Conservation (phyloP, 37 sponge, comb jelly and placozoan species). For the Geodia barretti region DNA sequence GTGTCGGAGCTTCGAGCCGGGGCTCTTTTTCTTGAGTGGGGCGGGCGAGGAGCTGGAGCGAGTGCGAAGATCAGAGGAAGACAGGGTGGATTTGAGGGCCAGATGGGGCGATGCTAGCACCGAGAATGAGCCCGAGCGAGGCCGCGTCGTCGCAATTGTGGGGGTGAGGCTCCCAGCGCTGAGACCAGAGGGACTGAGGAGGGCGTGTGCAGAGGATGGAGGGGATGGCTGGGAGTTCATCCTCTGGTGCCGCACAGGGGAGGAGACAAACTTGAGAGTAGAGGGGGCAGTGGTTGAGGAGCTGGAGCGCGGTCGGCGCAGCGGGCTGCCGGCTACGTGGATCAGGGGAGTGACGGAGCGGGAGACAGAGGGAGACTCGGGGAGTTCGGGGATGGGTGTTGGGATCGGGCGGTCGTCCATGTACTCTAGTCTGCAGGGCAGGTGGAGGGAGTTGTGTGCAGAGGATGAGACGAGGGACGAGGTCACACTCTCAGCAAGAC, state of each 20-base stretch:
- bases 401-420: background rate
- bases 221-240: background rate
- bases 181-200: background rate
- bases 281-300: background rate
- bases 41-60: background rate
- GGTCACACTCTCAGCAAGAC: background rate
- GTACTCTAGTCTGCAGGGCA: background rate
- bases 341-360: background rate
- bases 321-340: background rate
- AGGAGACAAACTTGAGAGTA: background rate
- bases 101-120: background rate
- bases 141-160: too few relatives aligned
- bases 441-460: background rate
- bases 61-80: background rate
- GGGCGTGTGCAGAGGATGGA: background rate
- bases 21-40: background rate
- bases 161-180: too few relatives aligned
- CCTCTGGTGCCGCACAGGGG: background rate
- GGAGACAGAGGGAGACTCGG: constrained; percentile 2
- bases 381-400: constrained; percentile 14
- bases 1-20: background rate
- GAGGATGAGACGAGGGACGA: background rate
- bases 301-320: background rate
- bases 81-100: background rate
- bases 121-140: background rate